phyloP scores from a whole-genome alignment of 30 jellyfish, hydroid and myxozoan species.

The Aurelia sp. region DNA sequence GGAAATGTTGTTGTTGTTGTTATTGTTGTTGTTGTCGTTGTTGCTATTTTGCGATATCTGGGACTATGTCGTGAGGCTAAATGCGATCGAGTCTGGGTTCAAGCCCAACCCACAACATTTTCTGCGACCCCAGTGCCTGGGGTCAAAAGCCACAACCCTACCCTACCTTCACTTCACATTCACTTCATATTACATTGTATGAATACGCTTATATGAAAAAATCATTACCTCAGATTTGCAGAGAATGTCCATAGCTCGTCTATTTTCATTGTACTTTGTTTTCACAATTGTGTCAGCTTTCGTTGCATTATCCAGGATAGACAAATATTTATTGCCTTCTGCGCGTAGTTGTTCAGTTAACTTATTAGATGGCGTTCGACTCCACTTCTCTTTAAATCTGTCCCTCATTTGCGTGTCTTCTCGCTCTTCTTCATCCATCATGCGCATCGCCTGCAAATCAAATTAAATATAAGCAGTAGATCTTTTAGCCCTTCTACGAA shows the following conservation, averaged over 20 bases:
- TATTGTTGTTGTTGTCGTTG: no score
- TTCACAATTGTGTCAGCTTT: slow-evolving; percentile 93
- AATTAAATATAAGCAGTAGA: no score
- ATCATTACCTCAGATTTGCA: slow-evolving; percentile 85
- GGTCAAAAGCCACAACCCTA: no score
- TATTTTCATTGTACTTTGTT: slow-evolving; percentile 83
- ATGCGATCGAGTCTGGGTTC: no score
- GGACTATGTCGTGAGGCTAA: no score
- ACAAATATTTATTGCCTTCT: slow-evolving; percentile 80
- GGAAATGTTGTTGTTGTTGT: no score
- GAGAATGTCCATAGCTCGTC: slow-evolving; percentile 87
- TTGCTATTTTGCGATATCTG: no score
- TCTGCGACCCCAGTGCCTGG: no score
- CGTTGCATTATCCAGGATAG: slow-evolving; percentile 88
- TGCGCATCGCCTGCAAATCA: slow-evolving; percentile 70
- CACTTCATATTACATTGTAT: not conserved
- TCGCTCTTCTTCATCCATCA: slow-evolving; percentile 93
- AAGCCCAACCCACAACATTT: no score
- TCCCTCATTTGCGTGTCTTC: slow-evolving; percentile 94
- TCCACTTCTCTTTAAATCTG: slow-evolving; percentile 89
- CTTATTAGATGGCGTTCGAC: slow-evolving; percentile 89
- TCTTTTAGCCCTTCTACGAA: no score
- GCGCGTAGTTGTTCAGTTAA: slow-evolving; percentile 85
- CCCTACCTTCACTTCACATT: no score
- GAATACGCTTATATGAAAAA: not conserved